These are phyloP conservation scores for Sinocyclocheilus rhinocerous DNA, from an alignment of 2,113 vertebrate species.

Conservation along the genomic window DNA sequence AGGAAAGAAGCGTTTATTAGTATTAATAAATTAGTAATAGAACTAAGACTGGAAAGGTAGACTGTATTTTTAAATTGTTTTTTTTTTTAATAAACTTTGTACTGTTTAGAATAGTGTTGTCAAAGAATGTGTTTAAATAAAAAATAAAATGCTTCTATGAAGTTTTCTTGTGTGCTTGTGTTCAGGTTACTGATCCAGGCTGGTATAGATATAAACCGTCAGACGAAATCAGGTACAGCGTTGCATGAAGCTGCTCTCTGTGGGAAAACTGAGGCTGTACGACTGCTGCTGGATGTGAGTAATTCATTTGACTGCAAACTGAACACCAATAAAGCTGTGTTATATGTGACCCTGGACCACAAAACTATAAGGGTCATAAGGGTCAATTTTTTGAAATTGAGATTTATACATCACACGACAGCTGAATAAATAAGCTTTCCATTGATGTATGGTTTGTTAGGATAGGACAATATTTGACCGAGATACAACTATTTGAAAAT, in stretches of 20 bases:
- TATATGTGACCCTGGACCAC: no score
- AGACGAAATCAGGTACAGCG: slow-evolving; percentile 94
- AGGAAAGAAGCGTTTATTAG: not conserved
- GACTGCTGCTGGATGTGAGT: slow-evolving; percentile 94
- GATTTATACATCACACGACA: no score
- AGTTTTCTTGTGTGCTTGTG: slow-evolving; percentile 28
- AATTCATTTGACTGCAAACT: not conserved
- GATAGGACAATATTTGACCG: no score
- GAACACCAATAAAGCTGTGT: no score
- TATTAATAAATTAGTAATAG: no score
- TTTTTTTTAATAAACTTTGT: not conserved
- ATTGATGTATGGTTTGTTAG: no score
- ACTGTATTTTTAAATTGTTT: no score
- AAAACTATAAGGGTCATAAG: no score
- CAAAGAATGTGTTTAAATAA: not conserved
- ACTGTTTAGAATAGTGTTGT: not conserved
- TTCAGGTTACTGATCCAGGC: slow-evolving; percentile 93
- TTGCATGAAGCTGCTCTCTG: slow-evolving; percentile 95
- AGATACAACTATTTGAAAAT: no score
- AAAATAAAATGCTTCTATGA: slow-evolving; percentile 56
- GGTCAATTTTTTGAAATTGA: no score
- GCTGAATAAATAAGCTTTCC: no score
- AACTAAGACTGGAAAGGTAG: no score
- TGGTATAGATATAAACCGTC: slow-evolving; percentile 96
- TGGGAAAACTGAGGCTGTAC: slow-evolving; percentile 95